Conservation (phyloP, 1,140 invertebrate genomes). For the Drosophila lacertosa region DNA sequence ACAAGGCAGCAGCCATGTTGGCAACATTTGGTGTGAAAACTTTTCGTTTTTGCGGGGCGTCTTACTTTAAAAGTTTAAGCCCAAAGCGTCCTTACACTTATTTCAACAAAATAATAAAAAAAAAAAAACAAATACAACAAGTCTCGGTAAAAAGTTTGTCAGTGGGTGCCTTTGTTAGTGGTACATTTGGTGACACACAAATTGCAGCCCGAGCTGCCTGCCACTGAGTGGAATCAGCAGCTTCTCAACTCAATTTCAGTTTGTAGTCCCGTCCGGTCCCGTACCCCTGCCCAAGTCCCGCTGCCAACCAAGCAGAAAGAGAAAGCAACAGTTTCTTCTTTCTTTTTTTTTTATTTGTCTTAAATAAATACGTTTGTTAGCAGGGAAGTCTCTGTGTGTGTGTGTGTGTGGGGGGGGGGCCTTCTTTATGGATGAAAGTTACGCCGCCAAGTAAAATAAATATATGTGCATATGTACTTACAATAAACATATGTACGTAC, state of each 20-base stretch:
- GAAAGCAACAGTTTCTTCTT: constrained; percentile 55
- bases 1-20: constrained; percentile 50
- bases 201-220: constrained; percentile 55
- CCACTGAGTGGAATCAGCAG: constrained; percentile 31
- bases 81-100: constrained; percentile 58
- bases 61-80: constrained; percentile 70
- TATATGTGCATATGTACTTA: constrained; percentile 53
- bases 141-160: constrained; percentile 48
- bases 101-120: constrained; percentile 23
- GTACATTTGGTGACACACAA: constrained; percentile 72
- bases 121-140: constrained; percentile 44
- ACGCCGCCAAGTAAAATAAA: constrained; percentile 63
- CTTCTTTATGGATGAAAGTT: constrained; percentile 75
- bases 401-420: constrained; percentile 44
- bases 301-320: constrained; percentile 12
- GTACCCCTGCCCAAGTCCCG: neutral
- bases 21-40: constrained; percentile 79
- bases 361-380: constrained; percentile 76
- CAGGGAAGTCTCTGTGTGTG: constrained; percentile 11
- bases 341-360: constrained; percentile 65
- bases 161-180: constrained; percentile 56
- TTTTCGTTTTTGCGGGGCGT: constrained; percentile 50
- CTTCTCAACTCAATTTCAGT: constrained; percentile 57
- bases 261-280: constrained; percentile 53
- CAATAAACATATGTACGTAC: constrained; percentile 18